Base-by-base conservation (phyloP, 1,140 invertebrate genomes). In the Trichoplusia ni region DNA sequence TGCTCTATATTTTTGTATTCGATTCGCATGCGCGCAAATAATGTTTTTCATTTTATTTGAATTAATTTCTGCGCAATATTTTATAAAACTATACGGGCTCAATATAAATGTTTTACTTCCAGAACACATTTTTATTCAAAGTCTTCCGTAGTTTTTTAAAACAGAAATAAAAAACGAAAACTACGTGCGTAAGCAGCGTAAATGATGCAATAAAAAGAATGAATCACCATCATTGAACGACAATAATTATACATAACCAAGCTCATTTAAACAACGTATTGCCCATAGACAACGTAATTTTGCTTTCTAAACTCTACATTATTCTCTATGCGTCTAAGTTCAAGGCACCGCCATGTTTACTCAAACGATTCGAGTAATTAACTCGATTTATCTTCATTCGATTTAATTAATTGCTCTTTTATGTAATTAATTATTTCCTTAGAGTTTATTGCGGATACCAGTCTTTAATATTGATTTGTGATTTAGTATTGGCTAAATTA, bases 301-400 rank as follows among this genome's bases (percentile, higher is more conserved):
- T 35, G 27, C 47, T 51, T 51, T 51, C 47, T 51, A 49, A 27
- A 33, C 29, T 5, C 33, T 21, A 1, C 47, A 51, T 51, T 29
- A 51, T 27, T 33, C n/a, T 31, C 33, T 16, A 51, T 33, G n/a
- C n/a, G 47, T 33, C 11, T 33, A 21, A 51, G 47, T 51, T 51
- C 47, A 51, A 51, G 47, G 47, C 47, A 18, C 13, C 13, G 13
- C 8, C 25, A 33, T 49, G 13, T 19, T 29, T 33, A 49, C 31
- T 31, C 42, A 46, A 21, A 27, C 23, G 8, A 31, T 8, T 49
- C 11, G 25, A 7, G 31, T 49, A 11, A 31, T 6, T 51, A 13
- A 51, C 18, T 16, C 6, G 9, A 13, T 18, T 51, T 21, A 35
- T 33, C 47, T 51, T 35, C 2, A 35, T 35, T 51, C 35, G 25